Evolutionary conservation across 2,888 invertebrate genomes (phyloP), one percentile per base, ranked within the genome.

Genomic region (Thymelicus lineola): DNA sequence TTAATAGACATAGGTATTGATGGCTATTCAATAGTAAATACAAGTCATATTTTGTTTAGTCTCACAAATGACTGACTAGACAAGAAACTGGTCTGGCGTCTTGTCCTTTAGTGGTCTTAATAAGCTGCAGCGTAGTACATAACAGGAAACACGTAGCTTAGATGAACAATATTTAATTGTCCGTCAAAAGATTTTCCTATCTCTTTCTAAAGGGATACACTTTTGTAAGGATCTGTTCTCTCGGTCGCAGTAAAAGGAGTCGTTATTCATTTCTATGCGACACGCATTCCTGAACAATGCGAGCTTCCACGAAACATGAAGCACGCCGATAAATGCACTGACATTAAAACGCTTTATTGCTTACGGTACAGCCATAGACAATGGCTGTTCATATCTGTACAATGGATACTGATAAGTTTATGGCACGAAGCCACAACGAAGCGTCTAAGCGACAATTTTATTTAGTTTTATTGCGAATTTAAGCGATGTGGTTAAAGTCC

Each of bases 261-360:
- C 55, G 55, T 64, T 72, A 71, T 58, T 55, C 66, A 72, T 70
- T 71, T 62, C 62, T 71, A 69, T 70, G 71, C 68, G 60, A 12
- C 20, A 45, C 58, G 72, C 66, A 72, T 71, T 71, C 70, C 66
- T 70, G 58, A 66, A 65, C 65, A 65, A 65, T 65, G 15, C 63
- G 63, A 12, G 53, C 45, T 57, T 65, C 65, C 57, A 65, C 57
- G 65, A 65, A 64, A 17, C 55, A 55, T 35, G 55, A 53, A 53
- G 53, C 12, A 28, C 20, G n/a, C 9, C 72, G 71, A 66, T 71
- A 70, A 67, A 66, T 69, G 73, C 63, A 65, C 58, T 46, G 68
- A 70, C 72, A 73, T 71, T 72, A 70, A 71, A 72, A 61, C 57
- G 20, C 48, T 72, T 75, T 74, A 73, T 72, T 48, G 72, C 68